phyloP scores from a whole-genome alignment of 2,888 invertebrate species.

The Apodemia hepburni region DNA sequence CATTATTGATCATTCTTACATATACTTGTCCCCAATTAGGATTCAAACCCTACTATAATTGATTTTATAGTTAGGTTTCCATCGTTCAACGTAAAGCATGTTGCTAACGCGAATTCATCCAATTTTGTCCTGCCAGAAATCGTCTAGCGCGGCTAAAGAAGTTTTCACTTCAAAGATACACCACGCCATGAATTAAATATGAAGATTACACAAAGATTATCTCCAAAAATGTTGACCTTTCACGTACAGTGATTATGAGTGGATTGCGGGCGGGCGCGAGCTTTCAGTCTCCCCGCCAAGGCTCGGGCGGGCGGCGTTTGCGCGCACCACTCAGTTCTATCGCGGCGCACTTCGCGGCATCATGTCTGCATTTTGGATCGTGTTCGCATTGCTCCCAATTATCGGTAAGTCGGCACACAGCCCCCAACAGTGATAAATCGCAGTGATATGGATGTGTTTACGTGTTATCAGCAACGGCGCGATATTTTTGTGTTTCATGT shows the following conservation, averaged over 20 bases:
- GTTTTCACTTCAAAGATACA: no score
- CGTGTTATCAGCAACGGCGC: conserved; percentile 11
- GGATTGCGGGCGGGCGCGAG: conserved; percentile 29
- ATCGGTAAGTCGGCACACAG: conserved; percentile 61
- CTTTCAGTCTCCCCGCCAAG: conserved; percentile 30
- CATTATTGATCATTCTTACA: no score
- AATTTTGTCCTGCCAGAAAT: no score
- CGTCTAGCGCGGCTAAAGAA: no score
- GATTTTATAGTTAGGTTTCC: no score
- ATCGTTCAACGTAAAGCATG: no score
- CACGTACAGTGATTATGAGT: background rate
- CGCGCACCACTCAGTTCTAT: conserved; percentile 51
- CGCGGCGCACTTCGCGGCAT: conserved; percentile 69
- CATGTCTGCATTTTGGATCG: conserved; percentile 74
- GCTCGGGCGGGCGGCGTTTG: conserved; percentile 61
- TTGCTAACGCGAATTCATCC: no score
- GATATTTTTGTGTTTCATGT: conserved; percentile 15
- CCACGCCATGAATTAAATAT: no score
- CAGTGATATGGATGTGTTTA: conserved; percentile 40
- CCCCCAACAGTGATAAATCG: conserved; percentile 21
- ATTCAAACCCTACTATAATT: no score
- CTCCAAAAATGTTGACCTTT: conserved; percentile 8
- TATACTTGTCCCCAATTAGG: no score
- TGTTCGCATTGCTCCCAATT: conserved; percentile 70
- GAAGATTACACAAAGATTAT: no score